Base-by-base conservation (phyloP, 2,888 invertebrate genomes). In the Gonocerus acuteangulatus region DNA sequence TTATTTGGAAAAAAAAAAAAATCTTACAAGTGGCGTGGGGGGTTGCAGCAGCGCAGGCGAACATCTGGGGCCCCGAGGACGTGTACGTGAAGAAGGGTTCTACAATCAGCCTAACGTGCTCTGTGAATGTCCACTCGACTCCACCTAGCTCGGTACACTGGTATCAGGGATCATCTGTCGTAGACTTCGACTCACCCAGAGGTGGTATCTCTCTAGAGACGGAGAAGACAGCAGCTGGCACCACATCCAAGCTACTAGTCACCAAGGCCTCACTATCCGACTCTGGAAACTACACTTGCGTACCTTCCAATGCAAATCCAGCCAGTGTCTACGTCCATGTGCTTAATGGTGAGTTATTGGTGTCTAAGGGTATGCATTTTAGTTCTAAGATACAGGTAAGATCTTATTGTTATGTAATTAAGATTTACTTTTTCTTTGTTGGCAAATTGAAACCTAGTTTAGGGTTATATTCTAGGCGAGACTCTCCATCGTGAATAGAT, bases 221-320 rank as follows among this genome's bases (percentile, higher is more conserved):
- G 19, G 90, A 90, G 74, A 88, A 89, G 72, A 85, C 88, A 54
- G 83, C 82, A 69, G 84, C 87, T 59, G 86, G 89, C 64, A 90
- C 90, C 62, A 89, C 90, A 69, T 85, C 89, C 73, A 81, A 81
- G 69, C 80, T 92, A 67, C 81, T 90, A 69, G 89, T 92, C 71
- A 88, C 90, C 61, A 85, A 89, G 71, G 92, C 92, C 45, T 83
- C 87, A 68, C 82, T 89, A 42, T 78, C 85, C 60, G 90, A 91
- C 78, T 89, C 86, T 48, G 92, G 92, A 70, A 91, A 91, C 79
- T 93, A 92, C 74, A 92, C 92, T 63, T 92, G 92, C 75, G 86
- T 87, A 69, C 91, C 92, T 61, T 84, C 85, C 73, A 87, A 87
- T 70, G 88, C 89, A 19, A 70, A 70, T 62, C 68, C 71, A 23